phyloP scores from a whole-genome alignment of 2,113 vertebrate species.

The Oreochromis spilurus region DNA sequence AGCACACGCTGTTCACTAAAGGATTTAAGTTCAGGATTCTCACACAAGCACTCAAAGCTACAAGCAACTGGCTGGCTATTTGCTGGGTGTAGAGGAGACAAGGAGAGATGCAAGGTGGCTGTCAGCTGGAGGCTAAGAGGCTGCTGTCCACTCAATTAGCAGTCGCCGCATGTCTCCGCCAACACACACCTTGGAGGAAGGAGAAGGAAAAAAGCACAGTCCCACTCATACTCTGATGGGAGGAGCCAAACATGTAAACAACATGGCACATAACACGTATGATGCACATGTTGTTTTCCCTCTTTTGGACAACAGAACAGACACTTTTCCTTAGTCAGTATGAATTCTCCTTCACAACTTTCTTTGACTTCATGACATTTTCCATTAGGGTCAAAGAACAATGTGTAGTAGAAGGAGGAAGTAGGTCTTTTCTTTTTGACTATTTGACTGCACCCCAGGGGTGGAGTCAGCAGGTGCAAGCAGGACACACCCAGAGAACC shows the following conservation, averaged over 20 bases:
- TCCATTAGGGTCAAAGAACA: background rate
- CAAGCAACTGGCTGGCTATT: background rate
- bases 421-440: accelerated
- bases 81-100: background rate
- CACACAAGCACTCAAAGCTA: background rate
- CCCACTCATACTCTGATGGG: background rate
- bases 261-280: background rate
- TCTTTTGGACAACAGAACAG: background rate
- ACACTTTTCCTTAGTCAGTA: background rate
- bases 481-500: background rate
- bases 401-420: background rate
- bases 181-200: background rate
- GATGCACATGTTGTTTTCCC: background rate
- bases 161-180: background rate
- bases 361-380: background rate
- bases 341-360: background rate
- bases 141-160: background rate
- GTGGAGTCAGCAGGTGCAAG: background rate
- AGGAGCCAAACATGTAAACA: background rate
- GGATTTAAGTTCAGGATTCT: background rate
- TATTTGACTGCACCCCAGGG: background rate
- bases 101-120: background rate
- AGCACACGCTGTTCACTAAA: background rate
- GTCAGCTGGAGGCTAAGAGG: background rate
- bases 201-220: background rate